phyloP scores from a whole-genome alignment of 2,797 vertebrate genomes.

The Cottoperca gobio region DNA sequence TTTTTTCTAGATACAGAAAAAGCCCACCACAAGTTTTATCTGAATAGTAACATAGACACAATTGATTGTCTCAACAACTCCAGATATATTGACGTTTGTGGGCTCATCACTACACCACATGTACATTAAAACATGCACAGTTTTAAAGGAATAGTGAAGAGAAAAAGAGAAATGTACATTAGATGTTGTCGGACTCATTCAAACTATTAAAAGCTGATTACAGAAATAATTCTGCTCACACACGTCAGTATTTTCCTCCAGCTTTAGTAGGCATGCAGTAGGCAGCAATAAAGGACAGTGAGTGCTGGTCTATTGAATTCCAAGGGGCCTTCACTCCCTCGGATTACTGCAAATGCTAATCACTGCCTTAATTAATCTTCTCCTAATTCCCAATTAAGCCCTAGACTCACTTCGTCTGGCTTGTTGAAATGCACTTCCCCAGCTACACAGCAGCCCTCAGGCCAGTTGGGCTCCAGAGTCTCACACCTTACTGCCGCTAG shows the following conservation, averaged over 20 bases:
- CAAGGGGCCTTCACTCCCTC: conserved; percentile 36
- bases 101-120: background rate
- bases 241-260: conserved; percentile 20
- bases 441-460: conserved; percentile 18
- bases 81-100: background rate
- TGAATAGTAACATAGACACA: too few species aligned
- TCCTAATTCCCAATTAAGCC: conserved; percentile 59
- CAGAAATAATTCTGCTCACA: background rate
- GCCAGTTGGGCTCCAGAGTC: background rate
- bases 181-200: background rate
- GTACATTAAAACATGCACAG: background rate
- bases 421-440: conserved; percentile 31
- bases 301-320: conserved; percentile 32
- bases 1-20: too few species aligned
- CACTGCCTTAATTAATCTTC: conserved; percentile 58
- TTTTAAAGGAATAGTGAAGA: background rate
- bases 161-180: background rate
- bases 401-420: conserved; percentile 32
- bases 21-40: too few species aligned
- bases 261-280: conserved; percentile 15
- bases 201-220: conserved; percentile 5
- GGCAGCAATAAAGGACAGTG: conserved; percentile 25
- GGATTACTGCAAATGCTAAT: conserved; percentile 64
- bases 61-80: background rate
- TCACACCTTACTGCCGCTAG: background rate